Percentiles rank a stretch among this genome's conserved stretches.
Evolutionary conservation across 2,888 invertebrate genomes (phyloP).

Genomic region (Amaurobius ferox): DNA sequence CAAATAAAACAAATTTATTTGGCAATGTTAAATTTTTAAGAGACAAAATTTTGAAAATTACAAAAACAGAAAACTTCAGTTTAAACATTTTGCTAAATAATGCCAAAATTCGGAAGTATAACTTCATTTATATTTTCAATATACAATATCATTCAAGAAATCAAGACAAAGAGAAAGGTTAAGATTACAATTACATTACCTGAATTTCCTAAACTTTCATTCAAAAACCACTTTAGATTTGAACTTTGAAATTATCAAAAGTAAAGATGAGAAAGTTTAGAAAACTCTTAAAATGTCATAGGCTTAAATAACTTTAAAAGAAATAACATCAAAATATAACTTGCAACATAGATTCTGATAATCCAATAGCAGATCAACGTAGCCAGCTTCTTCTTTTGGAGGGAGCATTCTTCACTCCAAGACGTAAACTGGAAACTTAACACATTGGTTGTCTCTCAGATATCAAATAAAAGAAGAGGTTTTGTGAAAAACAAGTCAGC

Average conservation of each 20-base stretch:
- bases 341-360: slow-evolving; percentile 63
- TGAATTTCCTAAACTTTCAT: slow-evolving; percentile 2
- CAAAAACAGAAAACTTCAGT: too few relatives aligned
- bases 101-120: too few relatives aligned
- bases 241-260: background rate
- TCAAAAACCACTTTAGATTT: background rate
- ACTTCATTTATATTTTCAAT: too few relatives aligned
- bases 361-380: too few relatives aligned
- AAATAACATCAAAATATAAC: slow-evolving; percentile 69
- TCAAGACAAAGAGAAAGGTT: background rate
- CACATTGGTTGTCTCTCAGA: slow-evolving; percentile 34
- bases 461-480: slow-evolving; percentile 43
- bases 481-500: background rate
- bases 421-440: slow-evolving; percentile 62
- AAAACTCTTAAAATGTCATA: background rate
- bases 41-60: too few relatives aligned
- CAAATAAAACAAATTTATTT: too few relatives aligned
- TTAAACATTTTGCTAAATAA: too few relatives aligned
- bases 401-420: slow-evolving; percentile 46
- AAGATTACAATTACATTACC: background rate
- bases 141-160: too few relatives aligned
- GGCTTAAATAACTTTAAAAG: background rate
- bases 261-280: background rate
- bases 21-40: too few relatives aligned
- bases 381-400: slow-evolving; percentile 48